phyloP scores from a whole-genome alignment of 2,888 invertebrate species.

The Hofmannophila pseudospretella region DNA sequence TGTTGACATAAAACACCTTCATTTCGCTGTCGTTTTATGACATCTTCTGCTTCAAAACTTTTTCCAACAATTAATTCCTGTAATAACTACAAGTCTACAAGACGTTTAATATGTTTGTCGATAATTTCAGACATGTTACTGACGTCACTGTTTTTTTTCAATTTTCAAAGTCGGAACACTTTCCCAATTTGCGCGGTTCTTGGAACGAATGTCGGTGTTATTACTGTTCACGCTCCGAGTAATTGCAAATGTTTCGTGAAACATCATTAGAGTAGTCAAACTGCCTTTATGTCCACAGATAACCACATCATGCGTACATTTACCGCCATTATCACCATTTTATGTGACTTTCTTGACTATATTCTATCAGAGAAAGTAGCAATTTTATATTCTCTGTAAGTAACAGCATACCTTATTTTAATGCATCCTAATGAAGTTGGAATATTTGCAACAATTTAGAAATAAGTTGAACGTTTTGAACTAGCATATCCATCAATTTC shows the following conservation, averaged over 20 bases:
- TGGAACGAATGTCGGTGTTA: slow-evolving; percentile 26
- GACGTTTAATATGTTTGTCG: slow-evolving; percentile 5
- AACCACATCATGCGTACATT: neutral
- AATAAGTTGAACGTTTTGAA: no score
- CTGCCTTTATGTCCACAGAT: slow-evolving; percentile 1
- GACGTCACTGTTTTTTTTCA: slow-evolving; percentile 11
- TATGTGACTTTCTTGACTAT: neutral
- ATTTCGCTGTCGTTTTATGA: slow-evolving; percentile 21
- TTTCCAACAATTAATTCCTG: slow-evolving; percentile 6
- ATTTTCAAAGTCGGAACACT: slow-evolving; percentile 11
- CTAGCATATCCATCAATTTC: no score
- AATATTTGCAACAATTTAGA: no score
- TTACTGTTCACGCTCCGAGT: slow-evolving; percentile 38
- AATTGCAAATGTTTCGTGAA: slow-evolving; percentile 38
- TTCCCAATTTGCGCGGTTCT: slow-evolving; percentile 20
- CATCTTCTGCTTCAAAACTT: slow-evolving; percentile 13
- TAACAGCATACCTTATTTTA: no score
- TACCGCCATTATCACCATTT: neutral
- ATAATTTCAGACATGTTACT: slow-evolving; percentile 9
- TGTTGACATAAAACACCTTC: slow-evolving; percentile 13
- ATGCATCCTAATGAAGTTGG: no score
- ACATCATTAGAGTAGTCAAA: slow-evolving; percentile 31
- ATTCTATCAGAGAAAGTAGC: neutral
- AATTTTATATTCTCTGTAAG: no score
- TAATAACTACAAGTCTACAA: neutral